Base-by-base conservation (phyloP, 2,113 vertebrate genomes). In the Anas platyrhynchos region DNA sequence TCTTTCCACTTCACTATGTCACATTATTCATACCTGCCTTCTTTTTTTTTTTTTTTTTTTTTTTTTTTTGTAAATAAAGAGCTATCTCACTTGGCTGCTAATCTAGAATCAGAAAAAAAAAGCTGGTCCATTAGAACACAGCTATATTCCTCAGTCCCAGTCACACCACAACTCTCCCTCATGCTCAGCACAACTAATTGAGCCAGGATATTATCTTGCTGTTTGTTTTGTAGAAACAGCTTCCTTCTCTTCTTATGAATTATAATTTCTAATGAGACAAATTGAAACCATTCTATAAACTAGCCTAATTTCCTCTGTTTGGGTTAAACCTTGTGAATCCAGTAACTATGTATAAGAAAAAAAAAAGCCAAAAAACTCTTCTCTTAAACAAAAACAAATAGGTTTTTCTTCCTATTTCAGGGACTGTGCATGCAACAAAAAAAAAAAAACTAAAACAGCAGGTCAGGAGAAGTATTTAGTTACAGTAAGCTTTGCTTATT, bases 401-500 rank as follows among this genome's bases (percentile, higher is more conserved):
- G 50, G 10, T 0, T 0, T 23, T 76, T 27, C 41, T 63, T 90
- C 71, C 56, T 59, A 15, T 36, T 50, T 56, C 11, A 29, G 36
- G 25, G 58, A 96, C 48, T 27, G 38, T 11, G 6, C 9, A 41
- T 0, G 0, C 9, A 3, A 41, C 50, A 5, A 41, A 12, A 41
- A 34, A 34, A 38, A 38, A 38, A 41, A 13, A 41, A 77, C 56
- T 23, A 55, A 55, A 31, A 62, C 1, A 55, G 31, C 12, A 80
- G 25, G 7, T 18, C 34, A 56, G 25, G 36, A 50, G 13, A 75
- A 54, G 10, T 29, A 63, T 21, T 80, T 21, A 38, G n/a, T n/a
- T 69, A 65, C 29, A 3, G 18, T 54, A 18, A 46, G 44, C 44
- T 18, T 46, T 46, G 44, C 44, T 44, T 38, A 38, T 38, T 38